A percentile compares a stretch with the other conserved stretches of the same genome.
Evolutionary conservation across 92 coral and sea anemone genomes (phyloP).

Genomic region (Porites rus): DNA sequence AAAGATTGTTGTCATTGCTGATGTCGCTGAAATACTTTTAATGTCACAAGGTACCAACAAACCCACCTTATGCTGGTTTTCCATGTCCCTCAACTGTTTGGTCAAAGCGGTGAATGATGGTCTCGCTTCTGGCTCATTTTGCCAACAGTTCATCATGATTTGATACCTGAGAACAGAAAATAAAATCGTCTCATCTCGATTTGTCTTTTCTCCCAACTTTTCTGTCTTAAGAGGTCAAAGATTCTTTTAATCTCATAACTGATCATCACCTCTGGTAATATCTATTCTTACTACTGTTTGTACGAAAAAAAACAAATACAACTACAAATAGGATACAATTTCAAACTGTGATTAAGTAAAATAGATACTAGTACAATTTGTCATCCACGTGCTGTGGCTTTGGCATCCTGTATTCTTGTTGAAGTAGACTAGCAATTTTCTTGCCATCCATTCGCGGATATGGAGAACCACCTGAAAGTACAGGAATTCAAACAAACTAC

Average conservation of each 20-base stretch:
- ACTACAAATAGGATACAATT: too few relatives aligned
- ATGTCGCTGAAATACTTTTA: too few relatives aligned
- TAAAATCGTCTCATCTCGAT: too few relatives aligned
- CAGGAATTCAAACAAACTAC: neutral
- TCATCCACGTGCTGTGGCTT: conserved; percentile 16
- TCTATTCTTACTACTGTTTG: too few relatives aligned
- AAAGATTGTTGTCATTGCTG: too few relatives aligned
- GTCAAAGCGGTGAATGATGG: neutral
- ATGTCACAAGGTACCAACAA: too few relatives aligned
- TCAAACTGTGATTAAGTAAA: too few relatives aligned
- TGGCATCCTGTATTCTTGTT: conserved; percentile 16
- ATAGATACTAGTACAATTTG: neutral
- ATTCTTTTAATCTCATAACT: too few relatives aligned
- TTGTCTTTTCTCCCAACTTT: neutral
- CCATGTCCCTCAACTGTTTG: neutral
- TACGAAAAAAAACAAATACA: too few relatives aligned
- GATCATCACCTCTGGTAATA: too few relatives aligned
- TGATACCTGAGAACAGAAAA: neutral
- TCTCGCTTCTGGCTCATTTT: neutral
- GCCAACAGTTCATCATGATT: conserved; percentile 15
- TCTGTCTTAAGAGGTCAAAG: neutral
- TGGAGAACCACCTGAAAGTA: conserved; percentile 3
- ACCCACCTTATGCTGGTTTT: conserved; percentile 5
- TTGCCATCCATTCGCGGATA: conserved; percentile 14
- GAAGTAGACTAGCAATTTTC: neutral